phyloP scores from a whole-genome alignment of 2,888 invertebrate genomes.

The Scaptomyza tumidula region DNA sequence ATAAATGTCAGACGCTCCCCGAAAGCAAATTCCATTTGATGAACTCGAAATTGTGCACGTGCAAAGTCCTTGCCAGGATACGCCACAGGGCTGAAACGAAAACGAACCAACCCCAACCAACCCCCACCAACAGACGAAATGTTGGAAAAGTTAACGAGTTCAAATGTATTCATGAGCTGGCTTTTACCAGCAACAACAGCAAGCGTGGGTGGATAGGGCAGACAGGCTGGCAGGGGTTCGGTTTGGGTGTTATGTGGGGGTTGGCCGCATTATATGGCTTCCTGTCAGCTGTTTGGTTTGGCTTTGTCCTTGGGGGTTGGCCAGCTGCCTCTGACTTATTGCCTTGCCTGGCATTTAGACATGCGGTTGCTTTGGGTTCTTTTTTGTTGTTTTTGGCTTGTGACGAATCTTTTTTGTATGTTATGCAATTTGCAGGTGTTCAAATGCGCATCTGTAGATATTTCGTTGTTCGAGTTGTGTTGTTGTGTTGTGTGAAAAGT shows the following conservation, averaged over 20 bases:
- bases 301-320: constrained; percentile 42
- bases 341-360: constrained; percentile 56
- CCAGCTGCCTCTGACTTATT: constrained; percentile 63
- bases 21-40: constrained; percentile 79
- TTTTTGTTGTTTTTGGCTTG: neutral
- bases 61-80: constrained; percentile 62
- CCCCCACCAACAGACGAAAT: constrained; percentile 76
- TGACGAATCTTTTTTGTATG: constrained; percentile 66
- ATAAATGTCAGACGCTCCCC: constrained; percentile 77
- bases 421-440: constrained; percentile 79
- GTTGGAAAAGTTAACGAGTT: constrained; percentile 81
- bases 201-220: constrained; percentile 24
- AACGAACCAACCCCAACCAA: neutral
- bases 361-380: constrained; percentile 52
- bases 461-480: constrained; percentile 21
- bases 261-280: constrained; percentile 35
- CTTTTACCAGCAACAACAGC: constrained; percentile 61
- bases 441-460: constrained; percentile 64
- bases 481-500: constrained; percentile 66
- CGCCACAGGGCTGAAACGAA: constrained; percentile 58
- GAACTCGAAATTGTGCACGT: constrained; percentile 81
- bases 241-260: constrained; percentile 37
- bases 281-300: constrained; percentile 67
- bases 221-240: constrained; percentile 17
- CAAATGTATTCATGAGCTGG: constrained; percentile 83